Evolutionary conservation across 2,797 vertebrate genomes (phyloP).

Genomic region (Hemitrygon akajei): DNA sequence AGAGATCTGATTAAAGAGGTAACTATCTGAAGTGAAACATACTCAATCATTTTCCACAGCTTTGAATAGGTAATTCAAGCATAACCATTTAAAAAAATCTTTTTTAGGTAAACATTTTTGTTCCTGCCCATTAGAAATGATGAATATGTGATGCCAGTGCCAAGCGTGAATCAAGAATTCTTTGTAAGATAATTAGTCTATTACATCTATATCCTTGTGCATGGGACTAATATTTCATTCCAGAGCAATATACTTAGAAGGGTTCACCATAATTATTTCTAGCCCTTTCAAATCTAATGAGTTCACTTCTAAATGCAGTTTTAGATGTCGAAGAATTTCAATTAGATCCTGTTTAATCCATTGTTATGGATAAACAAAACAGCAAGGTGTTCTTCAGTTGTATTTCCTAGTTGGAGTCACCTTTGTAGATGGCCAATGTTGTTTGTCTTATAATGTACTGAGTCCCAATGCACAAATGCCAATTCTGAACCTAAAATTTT

Average conservation of each 20-base stretch:
- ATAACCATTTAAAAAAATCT: slow-evolving; percentile 7
- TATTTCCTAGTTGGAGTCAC: neutral
- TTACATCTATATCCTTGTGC: neutral
- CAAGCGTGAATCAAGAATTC: slow-evolving; percentile 17
- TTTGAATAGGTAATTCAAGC: neutral
- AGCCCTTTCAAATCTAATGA: neutral
- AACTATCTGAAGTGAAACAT: neutral
- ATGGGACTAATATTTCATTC: neutral
- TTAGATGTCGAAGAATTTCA: neutral
- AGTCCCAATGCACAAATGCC: neutral
- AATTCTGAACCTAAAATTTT: neutral
- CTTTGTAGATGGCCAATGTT: neutral
- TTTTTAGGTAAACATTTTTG: slow-evolving; percentile 28
- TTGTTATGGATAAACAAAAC: neutral
- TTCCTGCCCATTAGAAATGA: slow-evolving; percentile 26
- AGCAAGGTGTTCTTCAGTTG: neutral
- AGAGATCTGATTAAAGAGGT: slow-evolving; percentile 17
- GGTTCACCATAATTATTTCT: neutral
- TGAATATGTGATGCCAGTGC: neutral
- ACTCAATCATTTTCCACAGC: neutral
- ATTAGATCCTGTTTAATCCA: neutral
- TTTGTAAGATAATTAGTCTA: neutral
- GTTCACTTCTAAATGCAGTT: neutral
- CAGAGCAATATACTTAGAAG: neutral
- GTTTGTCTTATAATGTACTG: neutral